Percentiles rank a stretch among this genome's conserved stretches.
Conservation (phyloP, 53 echinoderm and acorn worm genomes). For the Zoroaster sp. region DNA sequence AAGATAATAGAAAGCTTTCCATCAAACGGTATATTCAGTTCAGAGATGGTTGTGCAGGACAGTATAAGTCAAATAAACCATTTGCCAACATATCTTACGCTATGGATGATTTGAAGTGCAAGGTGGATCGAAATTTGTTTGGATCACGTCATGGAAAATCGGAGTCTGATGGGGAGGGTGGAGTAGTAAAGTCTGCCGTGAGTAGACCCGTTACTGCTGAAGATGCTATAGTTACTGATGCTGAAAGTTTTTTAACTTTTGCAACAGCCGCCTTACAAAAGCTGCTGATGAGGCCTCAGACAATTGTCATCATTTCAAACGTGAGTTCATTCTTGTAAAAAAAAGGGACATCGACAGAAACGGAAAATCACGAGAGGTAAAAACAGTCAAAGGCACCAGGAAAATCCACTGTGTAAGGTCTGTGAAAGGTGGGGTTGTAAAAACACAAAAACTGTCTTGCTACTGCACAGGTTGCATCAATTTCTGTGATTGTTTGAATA, state of each 20-base stretch:
- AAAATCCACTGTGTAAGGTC: slow-evolving; percentile 7
- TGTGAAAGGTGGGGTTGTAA: not conserved
- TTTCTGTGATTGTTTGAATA: not conserved
- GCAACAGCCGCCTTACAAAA: not conserved
- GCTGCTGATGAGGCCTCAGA: not conserved
- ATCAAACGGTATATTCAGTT: slow-evolving; percentile 6
- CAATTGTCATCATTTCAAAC: not conserved
- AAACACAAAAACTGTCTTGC: slow-evolving; percentile 40
- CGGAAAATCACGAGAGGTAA: slow-evolving; percentile 7
- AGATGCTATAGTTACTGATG: not conserved
- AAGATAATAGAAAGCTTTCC: not conserved
- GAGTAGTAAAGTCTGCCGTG: slow-evolving; percentile 21
- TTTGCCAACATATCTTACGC: slow-evolving; percentile 21
- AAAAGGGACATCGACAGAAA: slow-evolving; percentile 11
- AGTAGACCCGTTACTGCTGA: not conserved
- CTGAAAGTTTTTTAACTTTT: slow-evolving; percentile 26
- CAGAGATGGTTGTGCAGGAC: slow-evolving; percentile 33
- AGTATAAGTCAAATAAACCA: slow-evolving; percentile 5
- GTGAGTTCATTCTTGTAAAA: slow-evolving; percentile 6
- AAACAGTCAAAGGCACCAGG: slow-evolving; percentile 32
- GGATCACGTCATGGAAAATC: slow-evolving; percentile 48
- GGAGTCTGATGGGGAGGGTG: slow-evolving; percentile 42
- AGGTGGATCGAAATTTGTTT: slow-evolving; percentile 32
- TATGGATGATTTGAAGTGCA: slow-evolving; percentile 19
- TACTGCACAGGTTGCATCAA: slow-evolving; percentile 21